Evolutionary conservation across 2,888 invertebrate species (phyloP), one percentile per base, ranked within the genome.

Genomic region (Drosophila tanythrix): DNA sequence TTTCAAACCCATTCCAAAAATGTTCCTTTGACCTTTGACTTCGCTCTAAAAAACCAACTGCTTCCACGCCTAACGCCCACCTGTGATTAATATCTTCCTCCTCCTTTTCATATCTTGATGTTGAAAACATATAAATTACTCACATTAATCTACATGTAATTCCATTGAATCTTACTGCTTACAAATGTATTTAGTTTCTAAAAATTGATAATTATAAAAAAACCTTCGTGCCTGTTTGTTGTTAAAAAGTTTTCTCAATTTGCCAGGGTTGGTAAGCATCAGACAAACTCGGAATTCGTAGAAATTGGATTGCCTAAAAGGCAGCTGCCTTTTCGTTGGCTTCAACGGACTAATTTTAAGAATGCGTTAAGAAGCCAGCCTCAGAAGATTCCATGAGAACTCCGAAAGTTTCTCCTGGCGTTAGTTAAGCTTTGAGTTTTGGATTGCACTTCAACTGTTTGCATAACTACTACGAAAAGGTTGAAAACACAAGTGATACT

Each of bases 191-290:
- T 59, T 35, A 53, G 29, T 21, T 65, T 55, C 55, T 63, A 53
- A 68, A 67, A 79, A 48, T 63, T 70, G n/a, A 66, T 66, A 66
- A 46, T 46, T 46, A 46, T 25, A 68, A 75, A 36, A 66, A 74
- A 75, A n/a, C 18, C 25, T 29, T 59, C 59, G 31, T 29, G 59
- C 55, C 67, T 40, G n/a, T 38, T 67, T 63, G 67, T 63, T 81
- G 87, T 78, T 83, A 79, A 79, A 81, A 83, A 83, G 76, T 83
- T 83, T 82, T 64, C 25, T 53, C 27, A 52, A 25, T 25, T 60
- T 29, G 58, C 40, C 50, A 61, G 40, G 2, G n/a, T 35, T 51
- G 40, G 40, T 33, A 27, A 68, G 50, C 56, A 61, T 18, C 55
- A 57, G 56, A 71, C 52, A 38, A 69, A 46, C 63, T 50, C 60